phyloP scores from a whole-genome alignment of 2,797 vertebrate genomes.

The Valencia hispanica region DNA sequence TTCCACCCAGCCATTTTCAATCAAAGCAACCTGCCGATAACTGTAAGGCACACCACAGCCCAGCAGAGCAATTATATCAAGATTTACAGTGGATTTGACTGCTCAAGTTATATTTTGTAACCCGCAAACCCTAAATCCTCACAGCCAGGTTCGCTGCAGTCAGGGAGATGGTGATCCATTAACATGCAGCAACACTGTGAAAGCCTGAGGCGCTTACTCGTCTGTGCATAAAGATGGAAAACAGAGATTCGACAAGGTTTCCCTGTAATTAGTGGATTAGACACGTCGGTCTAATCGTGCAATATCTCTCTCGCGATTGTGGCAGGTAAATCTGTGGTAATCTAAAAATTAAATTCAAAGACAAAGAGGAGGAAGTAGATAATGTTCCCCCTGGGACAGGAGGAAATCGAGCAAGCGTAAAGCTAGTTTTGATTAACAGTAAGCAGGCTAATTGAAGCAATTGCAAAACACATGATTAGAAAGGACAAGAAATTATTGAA shows the following conservation, averaged over 20 bases:
- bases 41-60: not conserved
- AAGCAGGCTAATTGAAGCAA: not conserved
- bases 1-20: not conserved
- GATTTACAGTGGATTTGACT: slow-evolving; percentile 16
- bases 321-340: slow-evolving; percentile 9
- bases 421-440: not conserved
- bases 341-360: slow-evolving; percentile 15
- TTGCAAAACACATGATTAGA: not conserved
- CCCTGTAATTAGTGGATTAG: slow-evolving; percentile 27
- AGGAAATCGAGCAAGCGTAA: not conserved
- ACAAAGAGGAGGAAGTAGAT: not conserved
- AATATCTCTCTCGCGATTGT: slow-evolving; percentile 1
- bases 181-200: slow-evolving; percentile 11
- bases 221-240: slow-evolving; percentile 22
- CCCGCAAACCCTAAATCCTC: slow-evolving; percentile 15
- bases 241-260: slow-evolving; percentile 18
- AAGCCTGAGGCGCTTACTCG: slow-evolving; percentile 14
- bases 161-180: slow-evolving; percentile 21
- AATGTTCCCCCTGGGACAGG: not conserved
- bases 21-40: slow-evolving; percentile 7
- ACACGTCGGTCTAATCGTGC: slow-evolving; percentile 2
- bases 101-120: slow-evolving; percentile 34
- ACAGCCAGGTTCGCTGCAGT: slow-evolving; percentile 10
- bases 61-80: slow-evolving; percentile 7
- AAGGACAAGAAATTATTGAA: not conserved